These are phyloP conservation scores for Chironomus tepperi DNA, from an alignment of 1,140 invertebrate species.

Conservation along the genomic window DNA sequence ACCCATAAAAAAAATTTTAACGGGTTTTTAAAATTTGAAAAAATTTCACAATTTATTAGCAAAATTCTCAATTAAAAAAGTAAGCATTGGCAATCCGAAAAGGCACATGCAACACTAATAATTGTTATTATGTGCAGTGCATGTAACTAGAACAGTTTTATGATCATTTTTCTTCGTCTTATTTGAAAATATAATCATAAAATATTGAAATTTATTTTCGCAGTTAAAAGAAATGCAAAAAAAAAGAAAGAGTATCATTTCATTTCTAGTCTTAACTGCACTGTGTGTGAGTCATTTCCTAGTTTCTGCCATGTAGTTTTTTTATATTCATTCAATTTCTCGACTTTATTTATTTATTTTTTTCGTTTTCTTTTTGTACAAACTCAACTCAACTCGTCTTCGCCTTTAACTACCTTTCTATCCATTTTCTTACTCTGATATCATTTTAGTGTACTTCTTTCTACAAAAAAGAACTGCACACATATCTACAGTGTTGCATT, in stretches of 20 bases:
- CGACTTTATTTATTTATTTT: neutral
- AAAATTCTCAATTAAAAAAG: no score
- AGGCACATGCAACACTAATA: no score
- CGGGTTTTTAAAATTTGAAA: neutral
- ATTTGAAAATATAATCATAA: constrained; percentile 4
- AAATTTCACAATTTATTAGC: no score
- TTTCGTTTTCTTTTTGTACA: neutral
- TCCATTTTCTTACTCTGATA: neutral
- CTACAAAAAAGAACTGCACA: constrained; percentile 5
- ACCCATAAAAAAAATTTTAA: neutral
- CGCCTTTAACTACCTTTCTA: constrained; percentile 6
- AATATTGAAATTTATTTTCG: constrained; percentile 19
- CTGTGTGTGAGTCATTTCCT: constrained; percentile 20
- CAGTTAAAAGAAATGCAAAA: neutral
- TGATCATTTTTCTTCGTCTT: constrained; percentile 3
- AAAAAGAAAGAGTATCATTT: neutral
- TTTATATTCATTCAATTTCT: neutral
- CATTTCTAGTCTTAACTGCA: constrained; percentile 1
- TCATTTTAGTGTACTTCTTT: neutral
- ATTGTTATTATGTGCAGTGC: neutral
- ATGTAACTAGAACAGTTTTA: constrained; percentile 13
- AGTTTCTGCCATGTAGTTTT: constrained; percentile 3
- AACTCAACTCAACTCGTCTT: neutral
- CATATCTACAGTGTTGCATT: neutral
- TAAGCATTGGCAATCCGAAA: neutral